Base-by-base conservation (phyloP, 2,113 vertebrate species). In the Lagenorhynchus albirostris region DNA sequence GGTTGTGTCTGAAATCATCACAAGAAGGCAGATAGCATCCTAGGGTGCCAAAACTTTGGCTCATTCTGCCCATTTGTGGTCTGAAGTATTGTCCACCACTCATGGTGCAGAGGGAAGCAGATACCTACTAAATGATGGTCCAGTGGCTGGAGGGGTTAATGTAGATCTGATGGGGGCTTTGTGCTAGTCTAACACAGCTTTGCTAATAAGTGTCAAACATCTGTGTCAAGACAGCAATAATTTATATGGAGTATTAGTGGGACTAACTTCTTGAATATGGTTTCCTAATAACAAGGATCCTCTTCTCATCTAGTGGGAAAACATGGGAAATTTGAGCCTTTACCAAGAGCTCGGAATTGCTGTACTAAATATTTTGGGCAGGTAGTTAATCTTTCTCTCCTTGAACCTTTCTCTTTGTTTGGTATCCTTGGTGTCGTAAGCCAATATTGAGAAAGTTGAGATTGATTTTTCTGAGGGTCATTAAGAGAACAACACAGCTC, bases 371-470 rank as follows among this genome's bases (percentile, higher is more conserved):
- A 67, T 77, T 93, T 76, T 53, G 29, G 58, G 63, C 26, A 96
- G 50, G 77, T 67, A 31, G 38, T 38, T 89, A n/a, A 77, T 55
- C 3, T 86, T 97, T 82, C 36, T 55, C 36, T 79, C 36, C 41
- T 47, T 58, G 65, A 86, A 74, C 41, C 13, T 50, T 94, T 90
- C 53, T 68, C 73, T 96, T 95, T 82, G 60, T 86, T 96, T 89
- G 31, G 2, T 93, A 89, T 86, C 67, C 38, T 90, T 89, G 11
- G 41, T 96, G 41, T 96, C 94, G 8, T 62, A 89, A 86, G 67
- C 74, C 41, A 84, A 87, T 63, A 91, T 89, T 91, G 82, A 91
- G 73, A 97, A 95, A 95, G 50, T 38, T 50, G 86, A 85, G 85
- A 91, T 15, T 94, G 67, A 87, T 68, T 14, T 92, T 71, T 92